Conservation (phyloP, 2,888 invertebrate species). For the Drosophila antonietae region DNA sequence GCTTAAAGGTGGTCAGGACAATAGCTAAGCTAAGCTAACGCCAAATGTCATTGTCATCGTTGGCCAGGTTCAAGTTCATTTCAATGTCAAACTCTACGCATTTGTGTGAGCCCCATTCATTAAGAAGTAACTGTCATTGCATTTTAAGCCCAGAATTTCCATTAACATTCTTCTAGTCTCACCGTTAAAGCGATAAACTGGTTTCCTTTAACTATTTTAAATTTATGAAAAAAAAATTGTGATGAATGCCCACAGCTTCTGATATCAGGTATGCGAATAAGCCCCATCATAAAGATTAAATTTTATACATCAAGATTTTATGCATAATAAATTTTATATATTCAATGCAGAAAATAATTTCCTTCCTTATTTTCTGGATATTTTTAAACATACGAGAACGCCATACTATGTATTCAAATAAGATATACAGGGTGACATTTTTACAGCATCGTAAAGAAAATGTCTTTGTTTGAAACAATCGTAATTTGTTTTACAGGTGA, state of each 20-base stretch:
- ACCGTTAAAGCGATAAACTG: slow-evolving; percentile 13
- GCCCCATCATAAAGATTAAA: slow-evolving; percentile 22
- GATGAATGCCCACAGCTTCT: slow-evolving; percentile 9
- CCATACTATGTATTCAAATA: slow-evolving; percentile 24
- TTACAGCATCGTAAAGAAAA: not conserved
- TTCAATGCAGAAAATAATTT: slow-evolving; percentile 12
- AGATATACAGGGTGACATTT: slow-evolving; percentile 15
- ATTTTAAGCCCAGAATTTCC: slow-evolving; percentile 1
- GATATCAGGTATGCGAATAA: slow-evolving; percentile 11
- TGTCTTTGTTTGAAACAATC: not conserved
- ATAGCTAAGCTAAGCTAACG: not conserved
- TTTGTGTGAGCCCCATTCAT: not conserved
- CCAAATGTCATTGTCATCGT: slow-evolving; percentile 31
- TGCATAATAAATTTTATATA: slow-evolving; percentile 34
- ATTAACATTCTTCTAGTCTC: slow-evolving; percentile 11
- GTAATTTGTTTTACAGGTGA: not conserved
- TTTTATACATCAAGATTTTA: slow-evolving; percentile 15
- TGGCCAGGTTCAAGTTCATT: slow-evolving; percentile 62
- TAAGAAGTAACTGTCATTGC: slow-evolving; percentile 13
- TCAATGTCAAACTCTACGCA: slow-evolving; percentile 63
- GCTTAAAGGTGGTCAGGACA: slow-evolving; percentile 13
- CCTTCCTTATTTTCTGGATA: slow-evolving; percentile 22
- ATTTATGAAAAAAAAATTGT: not conserved
- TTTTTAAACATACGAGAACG: slow-evolving; percentile 14
- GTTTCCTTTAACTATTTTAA: slow-evolving; percentile 14